Evolutionary conservation across 2,113 vertebrate species (phyloP).

Genomic region (Chaetorhynchus papuensis): DNA sequence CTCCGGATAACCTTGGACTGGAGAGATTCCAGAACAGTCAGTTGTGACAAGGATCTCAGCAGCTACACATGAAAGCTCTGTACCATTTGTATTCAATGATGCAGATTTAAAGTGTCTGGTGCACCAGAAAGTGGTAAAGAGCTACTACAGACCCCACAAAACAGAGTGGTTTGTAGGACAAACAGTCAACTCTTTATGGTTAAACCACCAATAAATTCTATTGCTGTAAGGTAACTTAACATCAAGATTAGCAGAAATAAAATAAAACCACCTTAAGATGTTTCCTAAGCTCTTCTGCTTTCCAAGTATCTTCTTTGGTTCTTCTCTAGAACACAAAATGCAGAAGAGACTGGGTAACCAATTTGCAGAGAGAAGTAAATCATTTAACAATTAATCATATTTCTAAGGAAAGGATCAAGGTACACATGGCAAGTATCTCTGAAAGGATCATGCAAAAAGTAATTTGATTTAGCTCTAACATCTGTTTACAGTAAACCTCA

Average conservation of each 20-base stretch:
- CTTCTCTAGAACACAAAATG: conserved; percentile 72
- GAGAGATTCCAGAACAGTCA: neutral
- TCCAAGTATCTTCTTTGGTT: conserved; percentile 95
- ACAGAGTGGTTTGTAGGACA: neutral
- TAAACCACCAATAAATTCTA: neutral
- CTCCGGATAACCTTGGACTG: neutral
- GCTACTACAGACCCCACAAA: neutral
- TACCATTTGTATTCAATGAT: neutral
- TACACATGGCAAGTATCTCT: neutral
- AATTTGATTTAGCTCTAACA: neutral
- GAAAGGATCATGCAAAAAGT: neutral
- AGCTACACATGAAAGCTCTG: neutral
- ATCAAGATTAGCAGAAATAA: neutral
- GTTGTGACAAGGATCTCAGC: neutral
- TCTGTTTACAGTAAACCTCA: neutral
- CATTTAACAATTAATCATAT: neutral
- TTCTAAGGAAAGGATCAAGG: neutral
- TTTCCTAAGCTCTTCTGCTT: conserved; percentile 83
- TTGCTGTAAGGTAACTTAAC: neutral
- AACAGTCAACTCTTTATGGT: neutral
- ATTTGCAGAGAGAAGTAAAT: neutral
- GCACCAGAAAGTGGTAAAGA: neutral
- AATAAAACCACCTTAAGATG: conserved; percentile 77
- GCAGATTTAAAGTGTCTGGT: neutral
- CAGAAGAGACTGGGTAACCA: neutral